Evolutionary conservation across 2,797 vertebrate genomes (phyloP), one percentile per base, ranked within the genome.

Genomic region (Pterois miles): DNA sequence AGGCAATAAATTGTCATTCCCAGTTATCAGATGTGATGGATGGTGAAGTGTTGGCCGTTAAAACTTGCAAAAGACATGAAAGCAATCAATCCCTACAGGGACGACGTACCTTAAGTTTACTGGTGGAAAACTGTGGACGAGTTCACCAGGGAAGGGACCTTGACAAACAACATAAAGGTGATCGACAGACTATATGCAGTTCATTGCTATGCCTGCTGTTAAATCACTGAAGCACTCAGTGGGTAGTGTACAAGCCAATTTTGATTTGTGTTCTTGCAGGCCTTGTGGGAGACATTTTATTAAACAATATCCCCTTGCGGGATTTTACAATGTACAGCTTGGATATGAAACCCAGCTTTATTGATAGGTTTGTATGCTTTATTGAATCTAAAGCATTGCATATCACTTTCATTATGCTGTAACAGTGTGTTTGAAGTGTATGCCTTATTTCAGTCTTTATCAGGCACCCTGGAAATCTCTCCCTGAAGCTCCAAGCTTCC

Each of bases 91-190:
- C 59, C 27, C 31, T 43, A 12, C 92, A 99, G 98, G 97, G 94
- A 36, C 92, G 85, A 69, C 94, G 95, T 1, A 94, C 93, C 13
- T 93, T 99, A 74, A 96, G 97, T 76, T 94, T 99, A 65, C 77
- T 99, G 88, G 97, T 98, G 46, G 98, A 99, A 89, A 99, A 99
- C 90, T 94, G 97, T 0, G 98, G 98, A 33, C 94, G 98, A 2
- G 97, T 96, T 80, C 97, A 98, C 87, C 96, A 94, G 0, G 97
- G 98, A 33, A 83, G 74, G 57, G 86, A 91, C 7, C 90, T 99
- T 63, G 96, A 99, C 56, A 91, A 96, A 20, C 97, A 99, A 81
- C 96, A 93, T 75, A 99, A 99, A 98, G 98, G 98, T 98, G 86
- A 78, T 43, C 4, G 46, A 85, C 72, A 53, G 60, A 84, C 38